Conservation (phyloP, 2,797 vertebrate genomes). For the Amblyraja radiata region DNA sequence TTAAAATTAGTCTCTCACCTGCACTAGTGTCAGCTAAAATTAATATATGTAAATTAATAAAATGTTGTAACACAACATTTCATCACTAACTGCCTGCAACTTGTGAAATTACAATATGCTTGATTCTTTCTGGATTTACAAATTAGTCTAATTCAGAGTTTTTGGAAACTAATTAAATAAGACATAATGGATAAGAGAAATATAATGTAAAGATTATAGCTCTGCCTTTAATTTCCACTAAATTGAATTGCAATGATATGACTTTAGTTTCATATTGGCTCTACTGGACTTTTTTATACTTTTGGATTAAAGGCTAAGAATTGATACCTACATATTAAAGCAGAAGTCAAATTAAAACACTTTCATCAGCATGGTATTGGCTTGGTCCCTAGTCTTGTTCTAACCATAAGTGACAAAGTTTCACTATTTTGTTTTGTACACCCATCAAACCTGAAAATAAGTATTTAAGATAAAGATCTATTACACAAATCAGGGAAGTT, state of each 20-base stretch:
- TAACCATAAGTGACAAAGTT: background rate
- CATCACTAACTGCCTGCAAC: background rate
- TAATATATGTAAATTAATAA: background rate
- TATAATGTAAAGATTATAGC: background rate
- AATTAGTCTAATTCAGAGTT: slow-evolving; percentile 2
- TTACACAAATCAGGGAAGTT: background rate
- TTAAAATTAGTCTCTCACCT: background rate
- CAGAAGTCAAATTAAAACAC: background rate
- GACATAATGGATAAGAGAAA: background rate
- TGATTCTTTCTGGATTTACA: background rate
- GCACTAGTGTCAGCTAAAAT: background rate
- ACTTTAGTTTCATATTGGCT: background rate
- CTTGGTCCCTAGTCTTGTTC: background rate
- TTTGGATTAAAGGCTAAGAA: background rate
- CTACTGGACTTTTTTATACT: background rate
- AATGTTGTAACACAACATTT: background rate
- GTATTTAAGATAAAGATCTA: background rate
- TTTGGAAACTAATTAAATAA: slow-evolving; percentile 5
- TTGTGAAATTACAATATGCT: slow-evolving; percentile 22
- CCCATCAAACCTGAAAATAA: background rate
- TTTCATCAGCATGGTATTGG: background rate
- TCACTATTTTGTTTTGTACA: background rate
- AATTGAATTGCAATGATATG: background rate
- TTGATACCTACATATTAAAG: background rate
- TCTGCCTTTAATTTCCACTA: background rate